phyloP scores from a whole-genome alignment of 1,140 invertebrate genomes.

The Bombus pyrosoma region DNA sequence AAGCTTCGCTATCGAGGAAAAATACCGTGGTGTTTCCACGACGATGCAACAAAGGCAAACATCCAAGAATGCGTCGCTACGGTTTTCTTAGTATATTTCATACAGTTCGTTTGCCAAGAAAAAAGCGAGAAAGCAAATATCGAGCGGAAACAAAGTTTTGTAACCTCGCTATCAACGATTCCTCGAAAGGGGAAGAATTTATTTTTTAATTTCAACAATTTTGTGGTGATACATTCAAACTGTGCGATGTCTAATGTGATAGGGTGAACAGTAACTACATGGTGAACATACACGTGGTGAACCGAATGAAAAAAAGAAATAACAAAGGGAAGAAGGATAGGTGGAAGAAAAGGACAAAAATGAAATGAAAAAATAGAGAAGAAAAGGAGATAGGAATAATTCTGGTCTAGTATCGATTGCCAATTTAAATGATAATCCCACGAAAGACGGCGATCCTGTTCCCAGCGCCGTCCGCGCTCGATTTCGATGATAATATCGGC shows the following conservation, averaged over 20 bases:
- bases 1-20: background rate
- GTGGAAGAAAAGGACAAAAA: background rate
- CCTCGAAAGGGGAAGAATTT: conserved; percentile 10
- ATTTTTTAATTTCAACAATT: conserved; percentile 16
- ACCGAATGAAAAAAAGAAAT: no score
- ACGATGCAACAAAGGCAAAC: background rate
- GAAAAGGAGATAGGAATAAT: conserved; percentile 43
- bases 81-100: background rate
- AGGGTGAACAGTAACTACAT: conserved; percentile 44
- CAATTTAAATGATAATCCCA: conserved; percentile 65
- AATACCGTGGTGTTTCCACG: background rate
- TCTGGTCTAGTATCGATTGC: conserved; percentile 36
- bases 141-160: background rate
- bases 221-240: conserved; percentile 37
- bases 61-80: background rate
- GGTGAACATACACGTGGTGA: background rate
- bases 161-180: conserved; percentile 14
- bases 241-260: conserved; percentile 35
- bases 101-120: background rate
- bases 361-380: background rate
- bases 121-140: background rate
- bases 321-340: background rate
- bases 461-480: background rate
- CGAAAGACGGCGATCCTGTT: conserved; percentile 13
- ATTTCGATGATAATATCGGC: conserved; percentile 58